These are phyloP conservation scores for Lota lota DNA, from an alignment of 2,113 vertebrate species.

Conservation along the genomic window DNA sequence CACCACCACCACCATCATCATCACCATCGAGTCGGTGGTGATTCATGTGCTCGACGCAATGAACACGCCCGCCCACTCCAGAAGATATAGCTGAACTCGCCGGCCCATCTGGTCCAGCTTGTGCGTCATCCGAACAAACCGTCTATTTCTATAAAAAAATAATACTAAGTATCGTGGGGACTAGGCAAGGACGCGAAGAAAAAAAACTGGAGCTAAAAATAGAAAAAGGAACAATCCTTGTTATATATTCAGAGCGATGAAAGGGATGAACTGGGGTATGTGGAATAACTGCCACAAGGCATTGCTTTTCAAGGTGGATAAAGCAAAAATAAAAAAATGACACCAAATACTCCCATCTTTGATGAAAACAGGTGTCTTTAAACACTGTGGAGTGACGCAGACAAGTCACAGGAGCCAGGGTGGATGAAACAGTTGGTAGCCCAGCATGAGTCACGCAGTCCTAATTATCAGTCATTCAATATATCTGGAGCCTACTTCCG, in stretches of 20 bases:
- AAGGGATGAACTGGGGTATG: no score
- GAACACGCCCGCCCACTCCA: conserved; percentile 33
- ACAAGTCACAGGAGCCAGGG: not conserved
- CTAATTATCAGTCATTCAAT: conserved; percentile 6
- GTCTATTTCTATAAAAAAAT: not conserved
- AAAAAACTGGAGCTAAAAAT: not conserved
- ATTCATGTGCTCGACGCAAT: conserved; percentile 47
- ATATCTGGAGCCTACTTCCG: not conserved
- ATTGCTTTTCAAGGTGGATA: not conserved
- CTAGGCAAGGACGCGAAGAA: no score
- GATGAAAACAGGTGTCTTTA: not conserved
- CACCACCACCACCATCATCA: no score
- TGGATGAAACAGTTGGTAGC: not conserved
- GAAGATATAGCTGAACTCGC: conserved; percentile 23
- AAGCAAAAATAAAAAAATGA: not conserved
- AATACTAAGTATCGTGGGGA: not conserved
- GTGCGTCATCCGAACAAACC: conserved; percentile 16
- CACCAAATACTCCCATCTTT: not conserved
- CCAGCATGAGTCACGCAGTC: conserved; percentile 6
- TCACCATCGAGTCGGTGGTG: conserved; percentile 18
- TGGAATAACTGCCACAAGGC: not conserved
- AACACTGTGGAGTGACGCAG: not conserved
- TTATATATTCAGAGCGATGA: not conserved
- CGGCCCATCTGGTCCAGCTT: conserved; percentile 8
- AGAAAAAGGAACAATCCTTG: not conserved